A percentile compares a stretch with the other conserved stretches of the same genome.
Conservation (phyloP, 2,888 invertebrate genomes). For the Tridacna crocea region DNA sequence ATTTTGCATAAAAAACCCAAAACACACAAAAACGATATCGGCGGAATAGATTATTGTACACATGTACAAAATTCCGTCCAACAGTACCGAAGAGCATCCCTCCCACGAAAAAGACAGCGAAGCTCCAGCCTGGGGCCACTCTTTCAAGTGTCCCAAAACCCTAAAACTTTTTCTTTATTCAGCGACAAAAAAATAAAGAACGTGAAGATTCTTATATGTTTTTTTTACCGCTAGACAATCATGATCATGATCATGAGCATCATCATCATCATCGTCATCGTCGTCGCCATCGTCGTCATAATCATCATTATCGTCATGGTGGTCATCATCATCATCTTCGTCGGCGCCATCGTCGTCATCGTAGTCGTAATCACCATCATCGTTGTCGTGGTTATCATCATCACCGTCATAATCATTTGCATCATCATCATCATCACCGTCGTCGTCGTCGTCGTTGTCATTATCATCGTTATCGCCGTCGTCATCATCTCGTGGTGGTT, state of each 20-base stretch:
- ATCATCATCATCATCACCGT: neutral
- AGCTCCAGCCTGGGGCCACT: no score
- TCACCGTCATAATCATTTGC: neutral
- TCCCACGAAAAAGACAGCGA: no score
- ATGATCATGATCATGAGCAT: neutral
- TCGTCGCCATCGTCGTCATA: slow-evolving; percentile 12
- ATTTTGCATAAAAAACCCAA: no score
- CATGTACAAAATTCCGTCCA: no score
- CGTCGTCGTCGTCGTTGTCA: neutral
- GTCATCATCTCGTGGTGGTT: neutral
- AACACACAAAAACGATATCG: no score
- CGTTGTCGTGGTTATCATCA: neutral
- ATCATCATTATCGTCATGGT: slow-evolving; percentile 15
- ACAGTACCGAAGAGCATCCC: no score
- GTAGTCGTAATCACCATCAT: neutral
- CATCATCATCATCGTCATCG: neutral
- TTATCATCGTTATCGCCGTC: neutral
- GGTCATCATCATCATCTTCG: neutral
- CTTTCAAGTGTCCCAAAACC: no score
- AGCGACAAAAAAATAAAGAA: no score
- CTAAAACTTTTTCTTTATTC: no score
- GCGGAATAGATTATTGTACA: no score
- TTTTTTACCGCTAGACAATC: no score
- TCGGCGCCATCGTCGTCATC: neutral
- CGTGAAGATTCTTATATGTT: no score